Percentiles rank a stretch among this genome's conserved stretches.
phyloP scores from a whole-genome alignment of 1,140 invertebrate genomes.

The Arion vulgaris region DNA sequence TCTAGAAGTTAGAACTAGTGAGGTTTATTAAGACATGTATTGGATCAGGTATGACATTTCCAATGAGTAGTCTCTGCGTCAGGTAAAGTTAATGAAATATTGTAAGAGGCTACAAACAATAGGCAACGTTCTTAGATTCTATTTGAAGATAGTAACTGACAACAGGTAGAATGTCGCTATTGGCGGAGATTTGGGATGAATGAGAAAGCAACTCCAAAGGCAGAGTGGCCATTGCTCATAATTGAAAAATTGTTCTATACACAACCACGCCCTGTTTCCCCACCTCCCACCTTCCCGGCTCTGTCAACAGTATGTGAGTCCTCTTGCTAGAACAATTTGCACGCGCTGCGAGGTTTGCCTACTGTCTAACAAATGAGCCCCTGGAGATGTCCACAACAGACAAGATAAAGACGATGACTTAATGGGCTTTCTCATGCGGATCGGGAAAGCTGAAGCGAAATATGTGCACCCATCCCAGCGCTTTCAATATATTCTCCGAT shows the following conservation, averaged over 20 bases:
- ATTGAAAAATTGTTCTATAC: not conserved
- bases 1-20: too few species aligned
- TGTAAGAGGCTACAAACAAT: too few species aligned
- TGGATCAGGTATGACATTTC: too few species aligned
- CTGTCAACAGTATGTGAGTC: not conserved
- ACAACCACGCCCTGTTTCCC: not conserved
- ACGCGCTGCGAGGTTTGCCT: not conserved
- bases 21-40: too few species aligned
- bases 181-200: too few species aligned
- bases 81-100: too few species aligned
- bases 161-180: too few species aligned
- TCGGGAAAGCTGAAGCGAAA: not conserved
- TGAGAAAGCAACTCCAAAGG: too few species aligned
- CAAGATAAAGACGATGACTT: constrained; percentile 19
- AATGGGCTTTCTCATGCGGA: constrained; percentile 26
- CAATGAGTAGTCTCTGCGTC: not conserved
- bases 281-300: not conserved
- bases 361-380: constrained; percentile 25
- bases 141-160: too few species aligned
- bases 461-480: constrained; percentile 6
- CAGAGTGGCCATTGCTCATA: too few species aligned
- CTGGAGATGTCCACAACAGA: not conserved
- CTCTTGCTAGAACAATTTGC: not conserved
- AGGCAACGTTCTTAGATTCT: too few species aligned
- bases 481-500: constrained; percentile 11